A percentile compares a stretch with the other conserved stretches of the same genome.
Evolutionary conservation across 2,797 vertebrate species (phyloP).

Genomic region (Hapalemur alaotrensis): DNA sequence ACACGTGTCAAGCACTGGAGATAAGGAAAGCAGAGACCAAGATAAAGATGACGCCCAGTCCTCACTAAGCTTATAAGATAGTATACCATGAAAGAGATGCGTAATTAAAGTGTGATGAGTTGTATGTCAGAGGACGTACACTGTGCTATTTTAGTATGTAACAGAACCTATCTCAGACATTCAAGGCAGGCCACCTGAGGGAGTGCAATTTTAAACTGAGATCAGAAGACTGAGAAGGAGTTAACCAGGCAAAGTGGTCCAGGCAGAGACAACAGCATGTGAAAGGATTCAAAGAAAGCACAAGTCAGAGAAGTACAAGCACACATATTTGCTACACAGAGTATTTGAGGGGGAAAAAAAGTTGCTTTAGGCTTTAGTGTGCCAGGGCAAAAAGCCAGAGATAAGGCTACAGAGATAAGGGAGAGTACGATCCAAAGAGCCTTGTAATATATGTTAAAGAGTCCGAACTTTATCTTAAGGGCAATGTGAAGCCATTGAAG

Average conservation of each 20-base stretch:
- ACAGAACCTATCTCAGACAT: neutral
- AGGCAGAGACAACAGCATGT: neutral
- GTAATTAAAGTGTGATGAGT: neutral
- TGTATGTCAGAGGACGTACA: neutral
- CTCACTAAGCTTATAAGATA: neutral
- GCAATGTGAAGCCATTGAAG: neutral
- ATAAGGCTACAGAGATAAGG: neutral
- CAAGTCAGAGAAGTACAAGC: neutral
- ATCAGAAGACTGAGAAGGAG: neutral
- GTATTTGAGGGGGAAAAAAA: neutral
- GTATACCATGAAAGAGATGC: neutral
- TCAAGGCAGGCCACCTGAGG: neutral
- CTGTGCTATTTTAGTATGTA: neutral
- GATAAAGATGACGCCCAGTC: neutral
- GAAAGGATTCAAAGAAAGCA: neutral
- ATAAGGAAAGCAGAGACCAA: neutral
- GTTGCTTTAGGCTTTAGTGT: neutral
- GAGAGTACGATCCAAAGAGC: neutral
- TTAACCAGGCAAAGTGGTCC: neutral
- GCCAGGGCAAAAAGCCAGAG: neutral
- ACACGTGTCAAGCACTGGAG: neutral
- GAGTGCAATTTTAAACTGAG: neutral
- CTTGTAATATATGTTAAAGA: neutral
- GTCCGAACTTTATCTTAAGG: neutral
- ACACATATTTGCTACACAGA: neutral